Percentiles rank a stretch among this genome's conserved stretches.
Evolutionary conservation across 2,797 vertebrate species (phyloP).

Genomic region (Etheostoma perlongum): DNA sequence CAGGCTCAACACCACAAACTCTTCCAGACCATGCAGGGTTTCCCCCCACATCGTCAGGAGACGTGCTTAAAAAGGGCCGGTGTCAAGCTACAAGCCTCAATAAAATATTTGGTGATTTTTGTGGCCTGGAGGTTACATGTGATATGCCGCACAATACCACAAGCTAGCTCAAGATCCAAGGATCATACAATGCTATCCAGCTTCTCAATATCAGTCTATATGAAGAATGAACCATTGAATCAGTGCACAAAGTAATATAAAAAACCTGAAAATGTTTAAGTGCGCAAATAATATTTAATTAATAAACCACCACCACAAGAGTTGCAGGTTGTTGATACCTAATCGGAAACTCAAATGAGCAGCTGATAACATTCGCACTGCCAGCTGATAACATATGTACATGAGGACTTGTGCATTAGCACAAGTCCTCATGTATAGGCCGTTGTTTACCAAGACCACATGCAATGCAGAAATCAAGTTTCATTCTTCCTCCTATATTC

Average conservation of each 20-base stretch:
- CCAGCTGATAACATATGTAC: too few relatives aligned
- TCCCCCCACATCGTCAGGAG: slow-evolving; percentile 46
- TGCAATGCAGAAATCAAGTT: neutral
- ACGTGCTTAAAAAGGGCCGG: slow-evolving; percentile 63
- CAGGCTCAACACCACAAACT: slow-evolving; percentile 47
- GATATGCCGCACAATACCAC: slow-evolving; percentile 64
- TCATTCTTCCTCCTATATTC: neutral
- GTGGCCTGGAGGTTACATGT: slow-evolving; percentile 64
- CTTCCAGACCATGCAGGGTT: slow-evolving; percentile 63
- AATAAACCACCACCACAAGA: neutral
- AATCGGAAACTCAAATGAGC: slow-evolving; percentile 35
- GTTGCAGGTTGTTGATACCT: slow-evolving; percentile 8
- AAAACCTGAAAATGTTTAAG: slow-evolving; percentile 13
- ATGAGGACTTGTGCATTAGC: too few relatives aligned
- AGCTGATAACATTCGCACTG: slow-evolving; percentile 19
- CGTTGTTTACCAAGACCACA: slow-evolving; percentile 6
- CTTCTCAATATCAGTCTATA: slow-evolving; percentile 33
- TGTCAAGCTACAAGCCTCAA: slow-evolving; percentile 74
- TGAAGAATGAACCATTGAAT: slow-evolving; percentile 14
- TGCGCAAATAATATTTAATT: neutral
- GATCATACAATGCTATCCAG: slow-evolving; percentile 31
- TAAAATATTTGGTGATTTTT: slow-evolving; percentile 78
- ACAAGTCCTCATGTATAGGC: slow-evolving; percentile 2
- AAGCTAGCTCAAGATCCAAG: slow-evolving; percentile 38
- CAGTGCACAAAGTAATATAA: slow-evolving; percentile 9